phyloP scores from a whole-genome alignment of 2,797 vertebrate genomes.

The Pitangus sulphuratus region DNA sequence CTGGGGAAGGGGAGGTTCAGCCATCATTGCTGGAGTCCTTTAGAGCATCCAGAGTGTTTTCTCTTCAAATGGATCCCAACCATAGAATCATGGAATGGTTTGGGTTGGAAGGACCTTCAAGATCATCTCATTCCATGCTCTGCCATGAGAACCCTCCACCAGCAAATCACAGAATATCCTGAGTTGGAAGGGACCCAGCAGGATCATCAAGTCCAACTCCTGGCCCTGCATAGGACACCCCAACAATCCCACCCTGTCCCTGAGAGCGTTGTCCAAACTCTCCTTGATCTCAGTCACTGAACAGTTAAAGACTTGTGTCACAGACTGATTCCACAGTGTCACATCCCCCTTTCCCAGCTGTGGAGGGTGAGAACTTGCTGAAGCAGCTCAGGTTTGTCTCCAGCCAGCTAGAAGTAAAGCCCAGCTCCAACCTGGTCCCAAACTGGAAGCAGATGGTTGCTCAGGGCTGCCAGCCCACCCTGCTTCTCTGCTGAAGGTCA shows the following conservation, averaged over 20 bases:
- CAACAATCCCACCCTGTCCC: neutral
- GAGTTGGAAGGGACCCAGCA: neutral
- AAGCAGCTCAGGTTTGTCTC: neutral
- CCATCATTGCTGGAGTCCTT: neutral
- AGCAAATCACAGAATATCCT: neutral
- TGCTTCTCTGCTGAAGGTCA: neutral
- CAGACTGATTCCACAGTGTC: neutral
- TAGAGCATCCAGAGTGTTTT: neutral
- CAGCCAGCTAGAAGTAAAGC: neutral
- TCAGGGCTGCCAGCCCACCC: neutral
- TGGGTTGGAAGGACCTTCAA: neutral
- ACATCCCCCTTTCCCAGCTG: neutral
- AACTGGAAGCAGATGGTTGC: neutral
- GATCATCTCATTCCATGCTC: neutral
- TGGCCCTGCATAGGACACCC: neutral
- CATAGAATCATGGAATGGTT: neutral
- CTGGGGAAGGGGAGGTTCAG: neutral
- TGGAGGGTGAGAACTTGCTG: fast-evolving
- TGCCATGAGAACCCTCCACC: neutral
- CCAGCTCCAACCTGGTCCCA: neutral
- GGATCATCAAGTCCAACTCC: neutral
- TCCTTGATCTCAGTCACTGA: neutral
- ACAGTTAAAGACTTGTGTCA: neutral
- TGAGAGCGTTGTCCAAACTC: neutral
- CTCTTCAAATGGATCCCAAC: neutral